Conservation (phyloP, 92 coral and sea anemone species). For the Ricordea florida region DNA sequence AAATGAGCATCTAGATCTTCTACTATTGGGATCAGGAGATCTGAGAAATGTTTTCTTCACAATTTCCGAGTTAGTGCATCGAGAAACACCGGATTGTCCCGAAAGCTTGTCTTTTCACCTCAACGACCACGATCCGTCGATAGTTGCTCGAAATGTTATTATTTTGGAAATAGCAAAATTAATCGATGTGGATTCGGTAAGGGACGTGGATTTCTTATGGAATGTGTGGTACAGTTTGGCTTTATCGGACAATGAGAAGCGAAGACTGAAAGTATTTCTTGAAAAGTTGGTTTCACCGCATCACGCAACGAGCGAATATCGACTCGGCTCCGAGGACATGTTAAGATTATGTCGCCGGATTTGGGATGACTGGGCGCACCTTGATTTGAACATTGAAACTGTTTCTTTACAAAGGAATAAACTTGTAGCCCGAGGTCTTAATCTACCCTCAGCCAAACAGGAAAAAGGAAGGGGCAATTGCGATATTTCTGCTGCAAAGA, state of each 20-base stretch:
- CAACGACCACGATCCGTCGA: conserved; percentile 13
- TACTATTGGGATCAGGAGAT: conserved; percentile 21
- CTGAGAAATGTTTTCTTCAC: conserved; percentile 16
- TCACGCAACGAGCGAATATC: not conserved
- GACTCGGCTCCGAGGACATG: conserved; percentile 7
- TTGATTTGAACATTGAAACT: not conserved
- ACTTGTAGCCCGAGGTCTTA: conserved; percentile 2
- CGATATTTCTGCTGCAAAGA: not conserved
- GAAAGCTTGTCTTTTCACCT: conserved; percentile 2
- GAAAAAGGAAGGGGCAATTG: not conserved
- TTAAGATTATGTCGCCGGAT: conserved; percentile 8
- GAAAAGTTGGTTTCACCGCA: not conserved
- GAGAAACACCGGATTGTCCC: not conserved
- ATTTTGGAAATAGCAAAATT: conserved; percentile 1
- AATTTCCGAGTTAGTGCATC: conserved; percentile 1
- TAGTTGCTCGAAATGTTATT: conserved; percentile 21
- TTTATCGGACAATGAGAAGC: not conserved
- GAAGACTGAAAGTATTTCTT: not conserved
- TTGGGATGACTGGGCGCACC: conserved; percentile 17
- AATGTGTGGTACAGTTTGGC: conserved; percentile 10
- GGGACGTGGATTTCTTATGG: conserved; percentile 32
- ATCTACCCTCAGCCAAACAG: not conserved
- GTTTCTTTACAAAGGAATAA: not conserved
- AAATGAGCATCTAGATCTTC: not conserved
- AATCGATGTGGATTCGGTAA: not conserved